Evolutionary conservation across 2,113 vertebrate genomes (phyloP), one percentile per base, ranked within the genome.

Genomic region (Upupa epops): DNA sequence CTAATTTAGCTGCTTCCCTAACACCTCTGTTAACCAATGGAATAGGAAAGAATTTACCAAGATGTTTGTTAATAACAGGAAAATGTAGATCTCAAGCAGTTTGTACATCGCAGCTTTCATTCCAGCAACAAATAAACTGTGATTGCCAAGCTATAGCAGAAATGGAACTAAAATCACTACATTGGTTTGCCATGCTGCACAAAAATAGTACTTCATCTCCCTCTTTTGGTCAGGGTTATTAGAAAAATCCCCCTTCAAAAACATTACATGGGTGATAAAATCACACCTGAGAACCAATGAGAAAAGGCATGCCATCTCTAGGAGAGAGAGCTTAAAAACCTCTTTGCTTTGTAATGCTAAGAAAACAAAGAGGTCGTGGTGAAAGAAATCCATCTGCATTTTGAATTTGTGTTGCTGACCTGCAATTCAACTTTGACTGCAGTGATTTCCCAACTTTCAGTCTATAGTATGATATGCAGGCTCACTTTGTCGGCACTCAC

Each of bases 161-260:
- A 72, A 79, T 0, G 0, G 60, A 94, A 88, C 34, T 42, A 96
- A 87, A 95, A 80, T 58, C 63, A 80, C 36, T 77, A 48, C 69
- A 87, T 94, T 77, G 85, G 5, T 94, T 96, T 94, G 71, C 94
- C 31, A 71, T 24, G 22, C 83, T 90, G 46, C 37, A 59, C 65
- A 71, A 93, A 95, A 83, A 71, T 69, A 78, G 73, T 93, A 92
- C 92, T 96, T 93, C 64, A 88, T 86, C 37, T 89, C 52, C 80
- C 32, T 93, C 52, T 68, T n/a, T 88, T 95, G 88, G 29, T 48
- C 51, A 87, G 14, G 21, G 78, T 46, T 86, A 55, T 61, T 66
- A 84, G 66, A 82, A 84, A 95, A 96, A 88, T 55, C 52, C 21
- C 52, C 28, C 48, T 96, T 88, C 31, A 80, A 69, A 84, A 73